Evolutionary conservation across 2,888 invertebrate genomes (phyloP), one percentile per base, ranked within the genome.

Genomic region (Caenorhabditis doughertyi): DNA sequence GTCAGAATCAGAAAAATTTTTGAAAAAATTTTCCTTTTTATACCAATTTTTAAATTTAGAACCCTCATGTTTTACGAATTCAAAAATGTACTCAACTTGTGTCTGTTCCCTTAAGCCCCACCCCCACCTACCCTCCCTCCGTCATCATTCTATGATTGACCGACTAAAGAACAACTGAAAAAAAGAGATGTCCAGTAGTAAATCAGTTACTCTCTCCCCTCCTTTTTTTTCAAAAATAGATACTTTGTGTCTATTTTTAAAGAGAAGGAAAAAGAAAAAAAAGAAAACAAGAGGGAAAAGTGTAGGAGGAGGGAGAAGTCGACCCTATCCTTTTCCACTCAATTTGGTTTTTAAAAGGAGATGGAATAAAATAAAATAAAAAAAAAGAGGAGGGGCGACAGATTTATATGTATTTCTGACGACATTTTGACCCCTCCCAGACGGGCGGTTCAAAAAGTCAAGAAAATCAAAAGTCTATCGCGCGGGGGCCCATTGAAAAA

Each of bases 291-390:
- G 23, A 7, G n/a, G 16, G n/a, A 44, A n/a, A 44, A 44, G 44
- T 44, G 51, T 51, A 51, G 51, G 51, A 51, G 51, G 51, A 13
- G 44, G 44, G n/a, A 1, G n/a, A 5, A 44, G 9, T 35, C 35
- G 2, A 18, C 3, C 3, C 44, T 51, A 2, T 51, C 13, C 13
- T 2, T 51, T 51, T 51, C 51, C 51, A 51, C 51, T 51, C 51
- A 51, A 51, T 51, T 51, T 51, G 51, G 51, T 51, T 51, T 51
- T 51, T 5, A 25, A 51, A 13, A 13, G 9, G 39, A 51, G 51
- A 51, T 25, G 51, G n/a, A n/a, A 44, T 4, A n/a, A 7, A 11
- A 25, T 11, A 11, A 4, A 4, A 13, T 1, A 21, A 49, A 21
- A 4, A 13, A 13, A 0, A 16, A 49, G 4, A 49, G 4, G 51